These are phyloP conservation scores for Drosophila percnosoma DNA, from an alignment of 2,888 invertebrate species.

Conservation along the genomic window DNA sequence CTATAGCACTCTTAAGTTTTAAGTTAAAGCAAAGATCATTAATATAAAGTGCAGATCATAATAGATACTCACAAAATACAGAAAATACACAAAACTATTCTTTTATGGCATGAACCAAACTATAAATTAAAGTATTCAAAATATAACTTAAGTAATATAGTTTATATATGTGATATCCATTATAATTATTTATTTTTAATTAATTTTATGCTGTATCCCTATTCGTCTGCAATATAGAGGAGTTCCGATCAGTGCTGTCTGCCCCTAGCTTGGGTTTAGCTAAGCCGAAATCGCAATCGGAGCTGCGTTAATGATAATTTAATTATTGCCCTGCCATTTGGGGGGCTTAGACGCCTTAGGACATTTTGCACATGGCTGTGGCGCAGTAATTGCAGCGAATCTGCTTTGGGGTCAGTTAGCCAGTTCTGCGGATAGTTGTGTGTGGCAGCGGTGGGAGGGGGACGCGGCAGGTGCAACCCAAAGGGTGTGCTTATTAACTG, in stretches of 20 bases:
- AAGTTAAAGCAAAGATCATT: neutral
- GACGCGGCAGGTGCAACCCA: conserved; percentile 3
- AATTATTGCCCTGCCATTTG: conserved; percentile 54
- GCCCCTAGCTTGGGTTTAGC: neutral
- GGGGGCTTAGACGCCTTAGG: conserved; percentile 62
- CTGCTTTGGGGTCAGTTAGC: conserved; percentile 73
- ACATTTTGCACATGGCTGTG: conserved; percentile 52
- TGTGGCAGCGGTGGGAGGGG: conserved; percentile 2
- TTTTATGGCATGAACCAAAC: neutral
- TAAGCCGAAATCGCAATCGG: conserved; percentile 44
- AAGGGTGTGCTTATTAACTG: conserved; percentile 69
- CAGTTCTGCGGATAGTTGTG: conserved; percentile 36
- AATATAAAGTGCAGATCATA: neutral
- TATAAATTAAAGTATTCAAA: neutral
- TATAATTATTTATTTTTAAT: too few species aligned
- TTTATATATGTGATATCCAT: neutral
- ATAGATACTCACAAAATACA: neutral
- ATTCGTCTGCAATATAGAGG: too few species aligned
- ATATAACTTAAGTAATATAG: neutral
- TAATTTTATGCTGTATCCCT: too few species aligned
- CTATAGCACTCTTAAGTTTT: neutral
- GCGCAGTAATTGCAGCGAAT: conserved; percentile 73
- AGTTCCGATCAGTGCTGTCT: neutral
- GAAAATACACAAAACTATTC: neutral
- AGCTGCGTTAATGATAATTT: conserved; percentile 71